These are phyloP conservation scores for Isichthys henryi DNA, from an alignment of 2,113 vertebrate genomes.

Conservation along the genomic window DNA sequence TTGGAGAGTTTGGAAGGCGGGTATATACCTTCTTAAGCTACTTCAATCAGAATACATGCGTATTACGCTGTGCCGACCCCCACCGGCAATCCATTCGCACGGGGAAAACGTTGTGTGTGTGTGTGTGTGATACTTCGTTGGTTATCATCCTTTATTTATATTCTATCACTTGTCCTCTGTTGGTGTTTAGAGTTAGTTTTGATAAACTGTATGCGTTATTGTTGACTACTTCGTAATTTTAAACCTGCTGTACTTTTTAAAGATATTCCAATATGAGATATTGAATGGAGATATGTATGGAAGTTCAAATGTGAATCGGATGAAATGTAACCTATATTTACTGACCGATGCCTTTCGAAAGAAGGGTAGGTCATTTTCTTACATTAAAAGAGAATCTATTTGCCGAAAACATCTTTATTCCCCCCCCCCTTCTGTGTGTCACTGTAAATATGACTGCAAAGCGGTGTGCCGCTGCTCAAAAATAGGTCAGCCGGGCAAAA, in stretches of 20 bases:
- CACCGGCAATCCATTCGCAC: constrained; percentile 16
- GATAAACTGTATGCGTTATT: neutral
- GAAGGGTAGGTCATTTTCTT: constrained; percentile 40
- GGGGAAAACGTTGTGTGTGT: constrained; percentile 17
- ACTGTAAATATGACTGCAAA: neutral
- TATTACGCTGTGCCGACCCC: constrained; percentile 16
- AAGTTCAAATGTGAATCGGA: constrained; percentile 39
- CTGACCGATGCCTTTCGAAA: constrained; percentile 49
- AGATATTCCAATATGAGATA: constrained; percentile 6
- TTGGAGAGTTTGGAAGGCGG: no score
- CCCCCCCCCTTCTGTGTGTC: neutral
- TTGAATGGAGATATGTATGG: constrained; percentile 41
- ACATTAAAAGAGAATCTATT: constrained; percentile 40
- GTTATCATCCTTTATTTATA: constrained; percentile 21
- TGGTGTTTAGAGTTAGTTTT: neutral
- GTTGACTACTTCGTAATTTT: neutral
- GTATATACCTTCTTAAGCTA: neutral
- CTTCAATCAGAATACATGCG: constrained; percentile 21
- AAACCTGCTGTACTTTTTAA: constrained; percentile 6
- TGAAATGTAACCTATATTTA: constrained; percentile 48
- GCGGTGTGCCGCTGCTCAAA: neutral
- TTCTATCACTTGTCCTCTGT: constrained; percentile 1
- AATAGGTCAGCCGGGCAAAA: constrained; percentile 41
- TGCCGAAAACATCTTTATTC: neutral
- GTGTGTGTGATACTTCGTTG: constrained; percentile 26